Conservation (phyloP, 2,113 vertebrate genomes). For the Phoenicopterus ruber region DNA sequence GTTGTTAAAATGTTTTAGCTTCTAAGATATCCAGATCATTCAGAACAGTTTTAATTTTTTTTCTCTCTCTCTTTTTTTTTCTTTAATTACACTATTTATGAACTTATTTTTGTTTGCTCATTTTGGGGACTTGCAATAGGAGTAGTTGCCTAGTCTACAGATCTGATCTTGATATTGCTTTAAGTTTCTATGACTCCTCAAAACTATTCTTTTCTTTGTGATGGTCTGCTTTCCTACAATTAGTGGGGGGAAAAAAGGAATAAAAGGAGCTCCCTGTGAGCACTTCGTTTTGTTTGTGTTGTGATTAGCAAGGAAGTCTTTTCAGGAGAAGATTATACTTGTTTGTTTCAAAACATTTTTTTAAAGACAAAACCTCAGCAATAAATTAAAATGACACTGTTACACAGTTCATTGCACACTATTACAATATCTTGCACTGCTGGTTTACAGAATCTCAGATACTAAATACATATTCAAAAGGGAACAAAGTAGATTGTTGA, state of each 20-base stretch:
- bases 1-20: not conserved
- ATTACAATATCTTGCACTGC: not conserved
- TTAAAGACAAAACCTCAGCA: not conserved
- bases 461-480: not conserved
- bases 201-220: not conserved
- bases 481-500: not conserved
- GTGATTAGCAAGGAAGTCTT: not conserved
- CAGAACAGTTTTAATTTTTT: not conserved
- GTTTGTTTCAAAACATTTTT: constrained; percentile 34
- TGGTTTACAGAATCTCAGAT: not conserved
- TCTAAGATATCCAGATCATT: not conserved
- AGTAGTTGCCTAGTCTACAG: not conserved
- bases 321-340: not conserved
- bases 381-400: constrained; percentile 9
- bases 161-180: not conserved
- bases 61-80: accelerated
- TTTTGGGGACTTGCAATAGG: not conserved
- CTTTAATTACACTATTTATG: not conserved
- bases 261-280: not conserved
- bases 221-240: not conserved
- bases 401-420: not conserved
- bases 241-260: not conserved
- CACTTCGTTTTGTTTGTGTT: not conserved
- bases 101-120: not conserved
- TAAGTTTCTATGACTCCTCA: not conserved